Evolutionary conservation across 1,140 invertebrate species (phyloP).

Genomic region (Diuraphis noxia): DNA sequence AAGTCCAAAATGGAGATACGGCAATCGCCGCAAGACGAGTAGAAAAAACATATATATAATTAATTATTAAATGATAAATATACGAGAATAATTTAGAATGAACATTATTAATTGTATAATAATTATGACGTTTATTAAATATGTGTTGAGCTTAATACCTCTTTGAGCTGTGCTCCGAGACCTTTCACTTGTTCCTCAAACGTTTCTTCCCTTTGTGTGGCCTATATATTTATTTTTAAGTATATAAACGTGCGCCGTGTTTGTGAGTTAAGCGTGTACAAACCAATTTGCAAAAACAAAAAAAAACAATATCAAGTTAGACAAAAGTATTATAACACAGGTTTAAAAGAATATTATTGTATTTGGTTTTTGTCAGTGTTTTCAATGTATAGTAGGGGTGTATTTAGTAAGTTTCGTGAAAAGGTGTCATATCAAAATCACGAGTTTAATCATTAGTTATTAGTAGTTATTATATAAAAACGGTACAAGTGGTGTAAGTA

Average conservation of each 20-base stretch:
- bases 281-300: slow-evolving; percentile 59
- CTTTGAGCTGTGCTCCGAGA: slow-evolving; percentile 87
- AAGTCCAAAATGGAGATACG: neutral
- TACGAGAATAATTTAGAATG: neutral
- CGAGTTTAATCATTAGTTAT: neutral
- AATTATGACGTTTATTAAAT: neutral
- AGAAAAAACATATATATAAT: neutral
- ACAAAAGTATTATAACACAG: slow-evolving; percentile 22
- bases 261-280: slow-evolving; percentile 57
- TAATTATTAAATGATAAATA: neutral
- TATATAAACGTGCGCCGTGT: slow-evolving; percentile 55
- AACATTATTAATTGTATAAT: neutral
- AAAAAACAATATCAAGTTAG: slow-evolving; percentile 54
- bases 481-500: neutral
- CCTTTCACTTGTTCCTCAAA: slow-evolving; percentile 92
- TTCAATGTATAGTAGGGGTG: neutral
- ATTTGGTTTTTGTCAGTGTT: neutral
- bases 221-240: slow-evolving; percentile 66
- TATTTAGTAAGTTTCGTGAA: neutral
- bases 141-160: slow-evolving; percentile 66
- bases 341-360: neutral
- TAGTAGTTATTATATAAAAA: slow-evolving; percentile 25
- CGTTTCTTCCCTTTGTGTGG: slow-evolving; percentile 94
- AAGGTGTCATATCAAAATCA: neutral
- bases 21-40: neutral